These are phyloP conservation scores for Cyrtorhinus lividipennis DNA, from an alignment of 1,140 invertebrate species.

Conservation along the genomic window DNA sequence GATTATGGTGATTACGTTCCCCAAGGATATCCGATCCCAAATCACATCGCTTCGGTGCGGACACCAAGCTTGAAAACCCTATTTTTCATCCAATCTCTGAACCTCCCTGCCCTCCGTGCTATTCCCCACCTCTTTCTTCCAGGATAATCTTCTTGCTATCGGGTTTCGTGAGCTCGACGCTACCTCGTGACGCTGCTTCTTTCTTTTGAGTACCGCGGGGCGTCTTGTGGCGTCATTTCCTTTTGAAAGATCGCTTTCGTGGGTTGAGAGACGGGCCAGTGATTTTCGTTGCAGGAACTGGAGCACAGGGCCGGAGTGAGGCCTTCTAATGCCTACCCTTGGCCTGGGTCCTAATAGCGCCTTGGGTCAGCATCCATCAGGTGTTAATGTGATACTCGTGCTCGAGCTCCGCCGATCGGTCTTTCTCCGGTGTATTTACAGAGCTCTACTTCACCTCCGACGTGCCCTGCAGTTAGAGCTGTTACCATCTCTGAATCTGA, in stretches of 20 bases:
- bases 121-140: background rate
- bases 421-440: background rate
- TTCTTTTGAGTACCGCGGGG: no score
- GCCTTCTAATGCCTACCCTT: background rate
- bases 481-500: background rate
- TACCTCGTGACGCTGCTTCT: no score
- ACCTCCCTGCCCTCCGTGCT: no score
- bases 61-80: background rate
- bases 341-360: background rate
- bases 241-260: no score
- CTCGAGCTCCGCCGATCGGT: background rate
- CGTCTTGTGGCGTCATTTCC: no score
- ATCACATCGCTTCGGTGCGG: background rate
- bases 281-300: slow-evolving; percentile 1
- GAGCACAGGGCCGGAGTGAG: background rate
- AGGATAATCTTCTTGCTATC: background rate
- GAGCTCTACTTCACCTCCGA: no score
- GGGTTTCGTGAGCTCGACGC: background rate
- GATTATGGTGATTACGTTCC: slow-evolving; percentile 7
- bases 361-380: background rate
- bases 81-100: slow-evolving; percentile 8
- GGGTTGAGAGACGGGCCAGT: no score
- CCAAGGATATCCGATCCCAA: slow-evolving; percentile 5
- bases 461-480: background rate
- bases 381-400: slow-evolving; percentile 8